These are phyloP conservation scores for Akabosia matsudoensis DNA, from an alignment of 1,140 invertebrate species.

Conservation along the genomic window DNA sequence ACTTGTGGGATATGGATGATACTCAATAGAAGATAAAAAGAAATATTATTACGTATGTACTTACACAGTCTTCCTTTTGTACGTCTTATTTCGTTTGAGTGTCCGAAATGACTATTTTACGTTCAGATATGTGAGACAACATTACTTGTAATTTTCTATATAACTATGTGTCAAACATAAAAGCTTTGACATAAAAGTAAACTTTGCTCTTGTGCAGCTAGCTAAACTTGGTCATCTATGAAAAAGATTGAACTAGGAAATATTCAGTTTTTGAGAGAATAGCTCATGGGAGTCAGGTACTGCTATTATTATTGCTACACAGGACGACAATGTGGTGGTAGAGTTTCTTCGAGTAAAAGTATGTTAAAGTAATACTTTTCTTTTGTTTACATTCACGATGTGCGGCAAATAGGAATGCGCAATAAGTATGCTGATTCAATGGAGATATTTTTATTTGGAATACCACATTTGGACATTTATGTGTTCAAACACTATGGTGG, in stretches of 20 bases:
- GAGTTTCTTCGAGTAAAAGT: too few species aligned
- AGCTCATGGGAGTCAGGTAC: not conserved
- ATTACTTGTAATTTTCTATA: too few species aligned
- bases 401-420: not conserved
- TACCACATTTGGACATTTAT: not conserved
- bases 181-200: not conserved
- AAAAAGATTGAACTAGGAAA: conserved; percentile 2
- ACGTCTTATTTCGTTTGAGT: not conserved
- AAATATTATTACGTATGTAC: not conserved
- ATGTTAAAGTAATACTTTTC: not conserved
- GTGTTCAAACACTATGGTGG: not conserved
- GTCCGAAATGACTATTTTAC: conserved; percentile 1
- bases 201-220: not conserved
- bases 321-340: too few species aligned
- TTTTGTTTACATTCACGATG: not conserved
- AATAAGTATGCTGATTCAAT: not conserved
- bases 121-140: too few species aligned
- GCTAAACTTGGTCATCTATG: not conserved
- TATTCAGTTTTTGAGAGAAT: not conserved
- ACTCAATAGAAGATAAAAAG: conserved; percentile 11
- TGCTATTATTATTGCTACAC: not conserved
- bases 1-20: not conserved
- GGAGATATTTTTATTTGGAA: not conserved
- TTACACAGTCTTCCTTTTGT: not conserved
- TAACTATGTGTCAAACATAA: not conserved